These are phyloP conservation scores for Gari tellinella DNA, from an alignment of 2,888 invertebrate species.

Conservation along the genomic window DNA sequence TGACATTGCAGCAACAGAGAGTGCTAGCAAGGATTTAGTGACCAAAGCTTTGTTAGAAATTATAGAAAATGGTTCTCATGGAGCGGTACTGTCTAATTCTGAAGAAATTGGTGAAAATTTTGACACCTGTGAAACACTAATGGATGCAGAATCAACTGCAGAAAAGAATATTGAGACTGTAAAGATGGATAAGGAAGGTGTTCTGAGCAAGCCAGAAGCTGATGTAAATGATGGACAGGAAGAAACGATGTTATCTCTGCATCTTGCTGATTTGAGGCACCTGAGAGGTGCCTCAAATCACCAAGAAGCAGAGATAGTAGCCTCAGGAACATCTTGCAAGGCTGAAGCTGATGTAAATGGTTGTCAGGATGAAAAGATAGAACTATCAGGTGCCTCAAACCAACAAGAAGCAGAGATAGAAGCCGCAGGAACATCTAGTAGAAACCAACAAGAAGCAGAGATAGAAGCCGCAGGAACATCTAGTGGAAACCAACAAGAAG, in stretches of 20 bases:
- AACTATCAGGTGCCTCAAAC: neutral
- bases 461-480: neutral
- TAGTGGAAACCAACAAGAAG: neutral
- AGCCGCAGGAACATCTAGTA: conserved; percentile 21
- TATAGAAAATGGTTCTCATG: conserved; percentile 22
- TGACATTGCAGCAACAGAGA: too few species aligned
- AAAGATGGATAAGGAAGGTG: too few species aligned
- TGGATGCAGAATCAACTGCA: too few species aligned
- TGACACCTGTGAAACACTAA: too few species aligned
- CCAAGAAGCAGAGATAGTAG: too few species aligned
- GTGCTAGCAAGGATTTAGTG: too few species aligned
- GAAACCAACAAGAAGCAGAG: conserved; percentile 5
- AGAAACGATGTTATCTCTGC: too few species aligned
- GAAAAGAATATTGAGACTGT: too few species aligned
- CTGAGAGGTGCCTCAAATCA: neutral
- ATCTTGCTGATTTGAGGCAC: too few species aligned
- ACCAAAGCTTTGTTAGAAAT: conserved; percentile 1
- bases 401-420: too few species aligned
- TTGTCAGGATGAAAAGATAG: conserved; percentile 1
- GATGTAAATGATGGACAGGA: neutral
- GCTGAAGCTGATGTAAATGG: too few species aligned
- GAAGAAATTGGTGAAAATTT: neutral
- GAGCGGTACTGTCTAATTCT: neutral
- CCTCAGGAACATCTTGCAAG: too few species aligned
- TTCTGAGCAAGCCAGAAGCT: neutral